A percentile compares a stretch with the other conserved stretches of the same genome.
These are phyloP conservation scores for Shinisaurus crocodilurus DNA, from an alignment of 2,113 vertebrate genomes.

Conservation along the genomic window DNA sequence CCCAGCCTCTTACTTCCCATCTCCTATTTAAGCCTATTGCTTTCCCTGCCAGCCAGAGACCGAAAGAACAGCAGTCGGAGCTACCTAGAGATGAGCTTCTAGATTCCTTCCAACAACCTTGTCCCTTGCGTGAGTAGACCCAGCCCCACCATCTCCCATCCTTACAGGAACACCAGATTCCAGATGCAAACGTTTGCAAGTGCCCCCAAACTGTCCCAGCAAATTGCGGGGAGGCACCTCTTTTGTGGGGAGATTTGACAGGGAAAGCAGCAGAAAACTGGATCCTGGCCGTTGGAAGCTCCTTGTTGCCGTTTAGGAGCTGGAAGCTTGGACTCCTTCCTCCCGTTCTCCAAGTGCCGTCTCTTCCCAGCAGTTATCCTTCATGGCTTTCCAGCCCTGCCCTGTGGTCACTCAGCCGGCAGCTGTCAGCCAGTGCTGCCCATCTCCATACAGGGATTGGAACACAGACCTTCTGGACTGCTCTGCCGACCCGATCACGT, in stretches of 20 bases:
- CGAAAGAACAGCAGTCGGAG: background rate
- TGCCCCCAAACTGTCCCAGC: background rate
- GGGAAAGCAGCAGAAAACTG: background rate
- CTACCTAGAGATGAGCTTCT: background rate
- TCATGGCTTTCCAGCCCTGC: slow-evolving; percentile 55
- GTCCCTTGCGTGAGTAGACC: slow-evolving; percentile 28
- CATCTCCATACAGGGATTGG: slow-evolving; percentile 67
- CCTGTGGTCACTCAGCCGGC: slow-evolving; percentile 70
- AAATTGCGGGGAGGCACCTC: background rate
- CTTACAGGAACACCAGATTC: too few relatives aligned
- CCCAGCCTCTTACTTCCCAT: background rate
- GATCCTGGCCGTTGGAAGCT: too few relatives aligned
- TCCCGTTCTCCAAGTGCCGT: background rate
- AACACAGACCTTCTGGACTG: slow-evolving; percentile 67
- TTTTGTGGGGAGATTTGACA: background rate
- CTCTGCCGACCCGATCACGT: slow-evolving; percentile 67
- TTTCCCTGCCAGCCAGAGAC: background rate
- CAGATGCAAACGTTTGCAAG: accelerated
- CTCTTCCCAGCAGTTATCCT: background rate
- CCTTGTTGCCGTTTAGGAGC: background rate
- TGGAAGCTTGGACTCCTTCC: background rate
- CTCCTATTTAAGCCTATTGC: background rate
- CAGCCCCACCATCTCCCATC: background rate
- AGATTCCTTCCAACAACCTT: background rate
- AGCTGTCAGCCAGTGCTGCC: slow-evolving; percentile 43